A percentile compares a stretch with the other conserved stretches of the same genome.
phyloP scores from a whole-genome alignment of 2,113 vertebrate genomes.

The Myxocyprinus asiaticus region DNA sequence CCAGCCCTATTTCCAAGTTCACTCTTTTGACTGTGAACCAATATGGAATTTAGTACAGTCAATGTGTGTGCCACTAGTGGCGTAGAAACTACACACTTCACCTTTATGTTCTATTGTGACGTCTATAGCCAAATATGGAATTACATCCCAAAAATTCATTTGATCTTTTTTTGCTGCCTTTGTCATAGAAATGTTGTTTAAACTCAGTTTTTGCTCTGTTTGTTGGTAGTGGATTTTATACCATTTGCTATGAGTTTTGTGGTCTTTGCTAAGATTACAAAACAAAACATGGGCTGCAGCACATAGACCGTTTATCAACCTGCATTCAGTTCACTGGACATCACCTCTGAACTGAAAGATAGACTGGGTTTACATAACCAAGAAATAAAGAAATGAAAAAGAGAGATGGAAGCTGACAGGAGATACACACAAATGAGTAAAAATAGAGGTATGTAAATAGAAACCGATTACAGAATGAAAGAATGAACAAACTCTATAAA shows the following conservation, averaged over 20 bases:
- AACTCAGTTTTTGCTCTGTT: too few relatives aligned
- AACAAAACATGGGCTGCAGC: neutral
- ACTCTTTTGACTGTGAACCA: too few relatives aligned
- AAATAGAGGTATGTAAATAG: neutral
- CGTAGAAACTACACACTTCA: neutral
- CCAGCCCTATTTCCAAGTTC: too few relatives aligned
- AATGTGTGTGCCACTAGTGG: too few relatives aligned
- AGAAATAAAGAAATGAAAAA: constrained; percentile 29
- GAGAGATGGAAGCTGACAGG: constrained; percentile 54
- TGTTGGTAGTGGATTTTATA: too few relatives aligned
- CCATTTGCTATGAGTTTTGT: too few relatives aligned
- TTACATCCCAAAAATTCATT: too few relatives aligned
- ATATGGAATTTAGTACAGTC: too few relatives aligned
- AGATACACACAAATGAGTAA: constrained; percentile 13
- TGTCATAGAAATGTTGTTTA: neutral
- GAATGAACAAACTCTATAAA: constrained; percentile 18
- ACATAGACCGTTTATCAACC: neutral
- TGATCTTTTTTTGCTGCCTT: neutral
- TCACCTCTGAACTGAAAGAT: too few relatives aligned
- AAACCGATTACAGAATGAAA: neutral
- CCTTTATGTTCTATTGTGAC: neutral
- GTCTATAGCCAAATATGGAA: too few relatives aligned
- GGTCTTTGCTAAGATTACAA: neutral
- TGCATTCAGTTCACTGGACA: constrained; percentile 29
- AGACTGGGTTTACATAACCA: constrained; percentile 51